A percentile compares a stretch with the other conserved stretches of the same genome.
These are phyloP conservation scores for Pungitius pungitius DNA, from an alignment of 2,113 vertebrate species.

Conservation along the genomic window DNA sequence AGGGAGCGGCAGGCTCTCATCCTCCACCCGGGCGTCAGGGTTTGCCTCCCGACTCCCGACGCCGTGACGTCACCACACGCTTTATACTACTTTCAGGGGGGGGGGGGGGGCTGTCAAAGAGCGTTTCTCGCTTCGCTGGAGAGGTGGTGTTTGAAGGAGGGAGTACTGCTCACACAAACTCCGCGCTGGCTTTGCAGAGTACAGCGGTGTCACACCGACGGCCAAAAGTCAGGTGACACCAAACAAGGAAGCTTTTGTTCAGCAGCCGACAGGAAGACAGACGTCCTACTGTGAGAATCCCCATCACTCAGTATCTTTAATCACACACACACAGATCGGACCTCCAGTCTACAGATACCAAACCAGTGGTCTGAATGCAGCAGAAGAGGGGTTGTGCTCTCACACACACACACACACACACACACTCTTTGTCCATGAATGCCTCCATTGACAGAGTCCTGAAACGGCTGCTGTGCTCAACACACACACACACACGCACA, in stretches of 20 bases:
- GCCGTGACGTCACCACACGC: too few relatives aligned
- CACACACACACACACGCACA: constrained; percentile 1
- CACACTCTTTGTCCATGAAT: constrained; percentile 36
- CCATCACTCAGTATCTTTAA: constrained; percentile 71
- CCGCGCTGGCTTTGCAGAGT: too few relatives aligned
- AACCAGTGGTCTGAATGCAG: constrained; percentile 5
- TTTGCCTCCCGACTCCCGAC: too few relatives aligned
- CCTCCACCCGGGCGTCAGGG: too few relatives aligned
- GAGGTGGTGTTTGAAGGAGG: too few relatives aligned
- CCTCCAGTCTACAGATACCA: not conserved
- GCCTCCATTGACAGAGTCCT: constrained; percentile 28
- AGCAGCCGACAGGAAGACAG: constrained; percentile 39
- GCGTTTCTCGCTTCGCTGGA: too few relatives aligned
- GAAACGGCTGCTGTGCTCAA: not conserved
- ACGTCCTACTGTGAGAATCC: constrained; percentile 54
- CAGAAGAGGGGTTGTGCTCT: constrained; percentile 28
- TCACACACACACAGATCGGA: constrained; percentile 21
- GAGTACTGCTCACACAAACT: too few relatives aligned
- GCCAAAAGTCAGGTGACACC: constrained; percentile 62
- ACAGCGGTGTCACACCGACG: constrained; percentile 12
- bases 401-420: not conserved
- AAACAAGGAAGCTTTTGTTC: constrained; percentile 58
- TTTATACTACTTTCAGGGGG: too few relatives aligned
- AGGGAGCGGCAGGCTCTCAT: too few relatives aligned
- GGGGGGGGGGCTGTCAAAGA: too few relatives aligned